Evolutionary conservation across 2,888 invertebrate species (phyloP), one percentile per base, ranked within the genome.

Genomic region (Scaptomyza reducta): DNA sequence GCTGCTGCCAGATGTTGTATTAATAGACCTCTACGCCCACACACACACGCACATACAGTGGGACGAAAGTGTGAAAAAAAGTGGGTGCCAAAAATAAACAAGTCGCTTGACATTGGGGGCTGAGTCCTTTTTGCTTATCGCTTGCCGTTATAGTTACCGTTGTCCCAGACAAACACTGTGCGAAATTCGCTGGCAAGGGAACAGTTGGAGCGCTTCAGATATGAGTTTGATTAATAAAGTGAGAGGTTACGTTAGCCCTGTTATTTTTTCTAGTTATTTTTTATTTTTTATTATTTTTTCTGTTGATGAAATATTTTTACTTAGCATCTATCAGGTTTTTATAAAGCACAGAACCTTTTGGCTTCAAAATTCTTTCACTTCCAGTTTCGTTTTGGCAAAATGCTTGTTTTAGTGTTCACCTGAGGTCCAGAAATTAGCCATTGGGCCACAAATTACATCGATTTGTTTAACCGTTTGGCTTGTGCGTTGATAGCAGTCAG

Each of bases 1-100:
- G 58, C 59, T 66, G 53, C 55, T 63, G 73, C 72, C 83, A 83
- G 86, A 87, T 87, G 83, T 77, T 85, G 57, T 77, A 78, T 88
- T 77, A 85, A 83, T 79, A 79, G 60, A 85, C 72, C 67, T 49
- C 51, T 57, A 45, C 41, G 45, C 35, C 25, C 58, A 67, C 29
- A 29, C 31, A 11, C 41, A 56, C 33, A 11, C 18, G 31, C n/a
- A 46, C 11, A 29, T 29, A 40, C 54, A 50, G 49, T 55, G 33
- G 63, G 61, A 63, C 57, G 46, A 68, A 84, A 84, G 74, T 87
- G 81, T 68, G 67, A 71, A 55, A 74, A 22, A 22, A 50, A 50
- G 54, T 63, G 66, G 67, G 77, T 62, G 57, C 42, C 70, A 84
- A 82, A 73, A 87, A 87, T 84, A 81, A 81, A 84, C 85, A 81